A percentile compares a stretch with the other conserved stretches of the same genome.
These are phyloP conservation scores for Lepus americanus DNA, from an alignment of 2,113 vertebrate genomes.

Conservation along the genomic window DNA sequence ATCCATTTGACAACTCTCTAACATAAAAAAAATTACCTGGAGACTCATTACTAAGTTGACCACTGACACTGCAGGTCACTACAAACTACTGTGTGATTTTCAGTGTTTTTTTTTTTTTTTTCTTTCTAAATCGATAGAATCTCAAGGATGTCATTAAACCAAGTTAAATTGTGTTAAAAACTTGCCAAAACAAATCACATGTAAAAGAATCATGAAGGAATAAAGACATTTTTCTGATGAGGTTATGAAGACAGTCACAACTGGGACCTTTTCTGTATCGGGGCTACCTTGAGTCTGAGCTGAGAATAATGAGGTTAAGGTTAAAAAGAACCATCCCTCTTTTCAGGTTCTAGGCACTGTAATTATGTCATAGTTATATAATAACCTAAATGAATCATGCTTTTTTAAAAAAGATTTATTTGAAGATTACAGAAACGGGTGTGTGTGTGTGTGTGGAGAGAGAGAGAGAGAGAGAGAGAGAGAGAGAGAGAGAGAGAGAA, in stretches of 20 bases:
- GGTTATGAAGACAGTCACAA: background rate
- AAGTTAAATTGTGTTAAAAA: background rate
- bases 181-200: background rate
- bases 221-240: background rate
- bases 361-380: background rate
- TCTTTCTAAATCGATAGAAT: background rate
- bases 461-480: fast-evolving
- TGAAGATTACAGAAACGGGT: too few relatives aligned
- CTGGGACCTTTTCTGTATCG: background rate
- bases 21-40: background rate
- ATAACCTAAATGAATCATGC: background rate
- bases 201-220: background rate
- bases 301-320: background rate
- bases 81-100: background rate
- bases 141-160: background rate
- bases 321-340: background rate
- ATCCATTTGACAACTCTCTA: background rate
- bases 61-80: background rate
- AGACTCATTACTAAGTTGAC: constrained; percentile 31
- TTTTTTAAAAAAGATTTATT: background rate
- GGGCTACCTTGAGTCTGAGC: background rate
- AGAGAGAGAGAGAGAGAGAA: too few relatives aligned
- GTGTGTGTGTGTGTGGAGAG: too few relatives aligned
- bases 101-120: background rate
- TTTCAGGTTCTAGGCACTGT: background rate